Evolutionary conservation across 2,888 invertebrate species (phyloP), one percentile per base, ranked within the genome.

Genomic region (Caenorhabditis sp.): DNA sequence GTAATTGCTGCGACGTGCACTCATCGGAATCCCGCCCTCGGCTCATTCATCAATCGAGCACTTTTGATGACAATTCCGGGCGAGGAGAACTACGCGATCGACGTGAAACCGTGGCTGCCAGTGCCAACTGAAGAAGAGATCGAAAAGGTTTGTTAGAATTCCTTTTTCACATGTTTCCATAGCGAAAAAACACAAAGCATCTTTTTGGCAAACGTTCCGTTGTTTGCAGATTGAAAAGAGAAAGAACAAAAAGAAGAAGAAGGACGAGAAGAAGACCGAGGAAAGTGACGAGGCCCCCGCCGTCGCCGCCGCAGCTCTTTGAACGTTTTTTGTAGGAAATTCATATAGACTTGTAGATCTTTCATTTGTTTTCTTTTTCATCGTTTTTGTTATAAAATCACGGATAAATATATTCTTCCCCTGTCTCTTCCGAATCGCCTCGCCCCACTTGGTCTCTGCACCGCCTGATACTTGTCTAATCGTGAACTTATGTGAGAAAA

Each of bases 21-120:
- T 7, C 85, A 87, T 58, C 75, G 88, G 48, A 86, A 83, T 52
- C 80, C 87, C 7, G 88, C 85, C n/a, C 83, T 88, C 26, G 88
- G 88, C 1, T 79, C 86, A 0, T 88, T 88, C 70, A 74, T 88
- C 56, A 88, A 88, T 53, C 80, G 83, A 17, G 86, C 87, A 20
- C 65, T 83, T 27, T 46, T 88, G 56, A 85, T 85, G 83, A 81
- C 85, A 1, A 75, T 86, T 24, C 85, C 85, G 3, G 83, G 84
- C 13, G 80, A 84, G 27, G 83, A 81, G 15, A 80, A 80, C 59
- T 81, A 79, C 56, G 83, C 87, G 1, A 77, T 88, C 41, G 81
- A 88, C 50, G 83, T 88, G 26, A 68, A 74, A 41, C 70, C 77
- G 39, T 88, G 81, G 82, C 41, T 85, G 35, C 88, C 88, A 13